These are phyloP conservation scores for Eclectus roratus DNA, from an alignment of 2,113 vertebrate genomes.

Conservation along the genomic window DNA sequence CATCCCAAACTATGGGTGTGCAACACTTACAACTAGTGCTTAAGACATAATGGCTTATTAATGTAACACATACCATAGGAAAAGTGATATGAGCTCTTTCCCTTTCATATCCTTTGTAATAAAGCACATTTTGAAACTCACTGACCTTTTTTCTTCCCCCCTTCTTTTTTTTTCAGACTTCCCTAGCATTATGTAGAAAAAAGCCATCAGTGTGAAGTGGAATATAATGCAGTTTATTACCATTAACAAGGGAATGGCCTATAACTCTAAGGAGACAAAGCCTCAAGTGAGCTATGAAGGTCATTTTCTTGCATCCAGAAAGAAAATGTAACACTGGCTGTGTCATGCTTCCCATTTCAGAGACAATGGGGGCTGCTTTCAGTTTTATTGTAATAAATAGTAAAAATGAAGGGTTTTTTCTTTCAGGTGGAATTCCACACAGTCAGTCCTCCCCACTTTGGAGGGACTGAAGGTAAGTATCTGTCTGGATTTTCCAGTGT, in stretches of 20 bases:
- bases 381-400: constrained; percentile 10
- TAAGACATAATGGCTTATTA: background rate
- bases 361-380: background rate
- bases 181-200: background rate
- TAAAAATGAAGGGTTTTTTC: background rate
- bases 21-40: background rate
- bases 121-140: background rate
- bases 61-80: background rate
- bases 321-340: constrained; percentile 7
- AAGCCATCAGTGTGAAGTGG: constrained; percentile 7
- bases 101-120: constrained; percentile 5
- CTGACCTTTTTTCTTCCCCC: background rate
- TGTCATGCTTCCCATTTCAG: background rate
- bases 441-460: background rate
- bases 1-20: background rate
- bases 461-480: background rate
- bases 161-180: background rate
- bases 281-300: constrained; percentile 47
- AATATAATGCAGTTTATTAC: constrained; percentile 52
- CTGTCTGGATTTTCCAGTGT: background rate
- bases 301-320: constrained; percentile 34
- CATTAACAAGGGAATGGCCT: constrained; percentile 44
- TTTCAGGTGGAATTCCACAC: background rate
- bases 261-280: constrained; percentile 45
- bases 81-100: background rate